phyloP scores from a whole-genome alignment of 2,797 vertebrate genomes.

The Holocentrus rufus region DNA sequence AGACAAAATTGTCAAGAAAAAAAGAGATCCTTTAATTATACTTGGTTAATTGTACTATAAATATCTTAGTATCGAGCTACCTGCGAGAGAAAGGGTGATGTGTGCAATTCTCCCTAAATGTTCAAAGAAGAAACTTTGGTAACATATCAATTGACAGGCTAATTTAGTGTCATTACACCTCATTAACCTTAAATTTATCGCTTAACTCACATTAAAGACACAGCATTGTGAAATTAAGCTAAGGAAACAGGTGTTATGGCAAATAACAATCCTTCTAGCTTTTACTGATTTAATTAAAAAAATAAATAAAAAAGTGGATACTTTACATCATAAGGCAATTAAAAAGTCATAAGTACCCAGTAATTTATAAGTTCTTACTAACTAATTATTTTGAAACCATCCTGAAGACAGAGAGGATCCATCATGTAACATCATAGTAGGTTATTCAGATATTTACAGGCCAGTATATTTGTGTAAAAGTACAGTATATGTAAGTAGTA shows the following conservation, averaged over 20 bases:
- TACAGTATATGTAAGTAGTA: no score
- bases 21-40: constrained; percentile 8
- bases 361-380: neutral
- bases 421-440: neutral
- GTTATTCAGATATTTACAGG: neutral
- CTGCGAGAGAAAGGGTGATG: neutral
- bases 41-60: constrained; percentile 5
- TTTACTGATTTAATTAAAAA: constrained; percentile 53
- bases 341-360: no score
- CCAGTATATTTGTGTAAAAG: no score
- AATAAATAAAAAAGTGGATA: constrained; percentile 46
- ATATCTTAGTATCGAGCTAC: neutral
- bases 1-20: constrained; percentile 11
- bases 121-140: constrained; percentile 28
- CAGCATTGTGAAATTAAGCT: constrained; percentile 51
- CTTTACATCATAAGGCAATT: no score
- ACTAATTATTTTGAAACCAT: constrained; percentile 16
- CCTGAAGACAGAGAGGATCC: neutral
- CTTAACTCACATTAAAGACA: constrained; percentile 49
- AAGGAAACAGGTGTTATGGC: constrained; percentile 52
- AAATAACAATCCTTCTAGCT: constrained; percentile 56
- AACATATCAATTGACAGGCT: constrained; percentile 47
- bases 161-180: constrained; percentile 44
- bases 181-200: constrained; percentile 62
- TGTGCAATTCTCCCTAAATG: constrained; percentile 30